Base-by-base conservation (phyloP, 1,140 invertebrate species). In the Drosophila nigromelanica region DNA sequence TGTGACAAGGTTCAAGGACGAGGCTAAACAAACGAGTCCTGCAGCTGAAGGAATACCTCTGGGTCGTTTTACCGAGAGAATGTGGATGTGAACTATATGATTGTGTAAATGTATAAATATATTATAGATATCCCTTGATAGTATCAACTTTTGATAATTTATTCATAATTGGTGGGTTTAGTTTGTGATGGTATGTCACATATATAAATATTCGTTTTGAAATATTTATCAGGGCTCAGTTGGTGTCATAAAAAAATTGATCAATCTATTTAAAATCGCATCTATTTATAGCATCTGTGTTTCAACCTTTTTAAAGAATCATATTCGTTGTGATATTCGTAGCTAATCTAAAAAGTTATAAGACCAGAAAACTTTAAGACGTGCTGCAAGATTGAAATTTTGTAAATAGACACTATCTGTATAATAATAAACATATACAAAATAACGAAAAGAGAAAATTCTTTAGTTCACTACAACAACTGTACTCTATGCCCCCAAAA, bases 1-100 rank as follows among this genome's bases (percentile, higher is more conserved):
- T 59, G 33, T 33, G 47, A 47, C 24, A 55, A 52, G 47, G 70
- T 73, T 73, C 71, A 73, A 56, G 71, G 71, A 62, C 56, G 24
- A 48, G 11, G 15, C 11, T 4, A 21, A 15, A 18, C 8, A n/a
- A 8, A 10, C 14, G 45, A 21, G 45, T n/a, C 40, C 33, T 18
- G 15, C 35, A 24, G 35, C 3, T 12, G 21, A 24, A 10, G 21
- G 21, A 15, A 12, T 15, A 12, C 11, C 21, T 6, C 10, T 54
- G 12, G 15, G 7, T 12, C 7, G 52, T 14, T 58, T 27, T 12
- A 10, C 3, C 7, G 5, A 37, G 35, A 10, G 39, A n/a, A 40
- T 40, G 39, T 40, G 39, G n/a, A n/a, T 40, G 0, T 14, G 35
- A 10, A 1, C 11, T 39, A n/a, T n/a, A 39, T 39, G 5, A 14